A percentile compares a stretch with the other conserved stretches of the same genome.
These are phyloP conservation scores for Ranitomeya imitator DNA, from an alignment of 2,113 vertebrate genomes.

Conservation along the genomic window DNA sequence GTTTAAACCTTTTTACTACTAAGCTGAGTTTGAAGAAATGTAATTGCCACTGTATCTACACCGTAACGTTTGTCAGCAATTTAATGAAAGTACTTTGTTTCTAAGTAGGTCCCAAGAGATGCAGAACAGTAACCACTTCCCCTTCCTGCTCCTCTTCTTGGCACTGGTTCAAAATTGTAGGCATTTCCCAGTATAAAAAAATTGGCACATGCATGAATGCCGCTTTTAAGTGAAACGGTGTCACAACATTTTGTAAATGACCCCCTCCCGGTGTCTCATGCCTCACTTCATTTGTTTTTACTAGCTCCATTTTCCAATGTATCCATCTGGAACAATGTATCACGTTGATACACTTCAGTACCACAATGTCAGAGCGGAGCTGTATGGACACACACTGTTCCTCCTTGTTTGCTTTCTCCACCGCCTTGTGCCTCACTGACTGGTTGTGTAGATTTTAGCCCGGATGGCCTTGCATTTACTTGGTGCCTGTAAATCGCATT, in stretches of 20 bases:
- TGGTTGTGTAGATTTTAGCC: not conserved
- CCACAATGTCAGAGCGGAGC: not conserved
- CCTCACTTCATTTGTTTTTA: not conserved
- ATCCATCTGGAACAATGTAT: not conserved
- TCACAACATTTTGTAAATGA: not conserved
- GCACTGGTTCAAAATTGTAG: not conserved
- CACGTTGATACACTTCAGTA: not conserved
- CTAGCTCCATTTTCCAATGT: not conserved
- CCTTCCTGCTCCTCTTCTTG: not conserved
- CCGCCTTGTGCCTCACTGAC: too few relatives aligned
- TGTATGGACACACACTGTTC: not conserved
- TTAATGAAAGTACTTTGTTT: not conserved
- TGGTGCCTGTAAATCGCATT: not conserved
- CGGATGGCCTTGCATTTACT: slow-evolving; percentile 2
- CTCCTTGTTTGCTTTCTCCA: not conserved
- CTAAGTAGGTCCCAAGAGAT: not conserved
- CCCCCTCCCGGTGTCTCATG: not conserved
- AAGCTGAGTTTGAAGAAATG: too few relatives aligned
- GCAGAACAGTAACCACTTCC: slow-evolving; percentile 6
- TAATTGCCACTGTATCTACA: too few relatives aligned
- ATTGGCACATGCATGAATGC: not conserved
- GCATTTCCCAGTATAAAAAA: not conserved
- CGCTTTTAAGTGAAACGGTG: not conserved
- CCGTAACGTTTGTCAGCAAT: not conserved
- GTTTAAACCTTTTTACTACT: too few relatives aligned